These are phyloP conservation scores for Cyclopterus lumpus DNA, from an alignment of 2,797 vertebrate genomes.

Conservation along the genomic window DNA sequence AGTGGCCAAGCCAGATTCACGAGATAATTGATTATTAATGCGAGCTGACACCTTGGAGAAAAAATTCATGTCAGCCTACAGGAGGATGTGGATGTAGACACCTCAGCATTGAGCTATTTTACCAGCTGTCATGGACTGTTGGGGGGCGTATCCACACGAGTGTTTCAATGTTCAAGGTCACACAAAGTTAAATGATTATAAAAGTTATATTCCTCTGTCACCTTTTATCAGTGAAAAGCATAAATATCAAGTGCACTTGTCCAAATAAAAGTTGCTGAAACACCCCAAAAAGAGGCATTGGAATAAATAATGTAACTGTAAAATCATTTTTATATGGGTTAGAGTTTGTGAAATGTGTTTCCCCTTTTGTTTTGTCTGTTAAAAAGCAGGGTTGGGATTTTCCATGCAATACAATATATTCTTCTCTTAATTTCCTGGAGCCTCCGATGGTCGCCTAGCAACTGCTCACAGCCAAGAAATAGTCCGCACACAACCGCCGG, in stretches of 20 bases:
- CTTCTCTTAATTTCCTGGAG: neutral
- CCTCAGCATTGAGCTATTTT: neutral
- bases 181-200: neutral
- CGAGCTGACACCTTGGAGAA: neutral
- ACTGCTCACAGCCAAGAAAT: neutral
- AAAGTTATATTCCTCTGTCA: neutral
- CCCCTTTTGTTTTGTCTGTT: neutral
- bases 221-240: neutral
- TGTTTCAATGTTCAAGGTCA: neutral
- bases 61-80: neutral
- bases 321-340: neutral
- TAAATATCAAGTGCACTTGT: neutral
- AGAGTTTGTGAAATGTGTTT: neutral
- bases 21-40: constrained; percentile 9
- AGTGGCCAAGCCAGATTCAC: neutral
- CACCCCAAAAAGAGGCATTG: neutral
- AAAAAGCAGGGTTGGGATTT: neutral
- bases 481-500: neutral
- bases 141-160: neutral
- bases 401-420: neutral
- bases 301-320: neutral
- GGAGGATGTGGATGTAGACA: neutral
- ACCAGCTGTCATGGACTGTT: neutral
- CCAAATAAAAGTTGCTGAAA: neutral
- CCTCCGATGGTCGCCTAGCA: neutral